phyloP scores from a whole-genome alignment of 2,797 vertebrate genomes.

The Vespertilio murinus region DNA sequence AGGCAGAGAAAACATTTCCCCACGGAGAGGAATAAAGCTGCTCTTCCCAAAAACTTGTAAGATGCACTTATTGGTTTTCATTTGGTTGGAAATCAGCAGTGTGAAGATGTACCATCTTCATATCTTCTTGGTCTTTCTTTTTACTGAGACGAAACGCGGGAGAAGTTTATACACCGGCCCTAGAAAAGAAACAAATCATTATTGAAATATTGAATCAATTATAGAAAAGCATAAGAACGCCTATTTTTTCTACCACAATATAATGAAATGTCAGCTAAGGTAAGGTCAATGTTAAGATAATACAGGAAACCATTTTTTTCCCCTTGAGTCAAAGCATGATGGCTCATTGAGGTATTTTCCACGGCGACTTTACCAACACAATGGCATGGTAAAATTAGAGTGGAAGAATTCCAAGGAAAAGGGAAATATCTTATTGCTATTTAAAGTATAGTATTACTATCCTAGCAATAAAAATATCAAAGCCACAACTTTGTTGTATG shows the following conservation, averaged over 20 bases:
- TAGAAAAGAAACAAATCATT: constrained; percentile 75
- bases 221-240: background rate
- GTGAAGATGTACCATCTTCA: constrained; percentile 61
- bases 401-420: background rate
- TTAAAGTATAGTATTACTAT: background rate
- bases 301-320: background rate
- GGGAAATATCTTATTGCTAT: background rate
- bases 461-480: background rate
- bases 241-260: background rate
- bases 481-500: background rate
- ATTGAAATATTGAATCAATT: constrained; percentile 1
- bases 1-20: constrained; percentile 60
- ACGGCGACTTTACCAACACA: background rate
- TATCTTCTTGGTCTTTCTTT: constrained; percentile 46
- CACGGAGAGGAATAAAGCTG: constrained; percentile 53
- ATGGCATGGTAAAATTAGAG: background rate
- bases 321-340: background rate
- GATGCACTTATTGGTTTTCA: constrained; percentile 72
- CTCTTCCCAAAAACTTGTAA: constrained; percentile 68
- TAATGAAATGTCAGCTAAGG: background rate
- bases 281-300: background rate
- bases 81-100: constrained; percentile 60
- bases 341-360: background rate
- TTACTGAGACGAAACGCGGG: constrained; percentile 88
- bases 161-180: constrained; percentile 98